Evolutionary conservation across 2,113 vertebrate species (phyloP).

Genomic region (Blennius ocellaris): DNA sequence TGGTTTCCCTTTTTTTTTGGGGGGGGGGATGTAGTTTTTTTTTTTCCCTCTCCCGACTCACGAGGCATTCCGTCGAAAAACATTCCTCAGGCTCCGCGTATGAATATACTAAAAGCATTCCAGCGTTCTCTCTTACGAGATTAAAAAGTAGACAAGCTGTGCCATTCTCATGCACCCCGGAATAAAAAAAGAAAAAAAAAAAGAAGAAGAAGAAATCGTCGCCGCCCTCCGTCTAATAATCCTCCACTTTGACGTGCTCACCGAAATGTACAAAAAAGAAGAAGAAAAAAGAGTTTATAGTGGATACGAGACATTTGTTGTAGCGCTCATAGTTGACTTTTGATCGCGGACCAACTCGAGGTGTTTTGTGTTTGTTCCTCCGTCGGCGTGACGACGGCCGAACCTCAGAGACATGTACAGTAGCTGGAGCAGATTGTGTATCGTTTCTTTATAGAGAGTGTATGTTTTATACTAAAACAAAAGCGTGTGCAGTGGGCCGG

Average conservation of each 20-base stretch:
- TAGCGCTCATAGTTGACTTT: constrained; percentile 81
- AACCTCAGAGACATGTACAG: too few relatives aligned
- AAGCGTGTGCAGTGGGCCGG: constrained; percentile 81
- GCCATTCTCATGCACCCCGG: constrained; percentile 74
- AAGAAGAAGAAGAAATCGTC: too few relatives aligned
- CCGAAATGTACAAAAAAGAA: constrained; percentile 84
- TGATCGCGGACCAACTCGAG: constrained; percentile 66
- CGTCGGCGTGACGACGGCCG: constrained; percentile 35
- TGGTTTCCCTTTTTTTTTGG: constrained; percentile 28
- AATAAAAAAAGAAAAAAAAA: too few relatives aligned
- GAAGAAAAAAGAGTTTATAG: constrained; percentile 55
- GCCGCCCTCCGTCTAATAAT: constrained; percentile 43
- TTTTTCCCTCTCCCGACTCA: constrained; percentile 45
- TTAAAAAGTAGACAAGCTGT: constrained; percentile 70
- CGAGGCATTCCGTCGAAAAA: constrained; percentile 70
- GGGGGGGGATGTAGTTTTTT: too few relatives aligned
- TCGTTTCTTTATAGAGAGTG: constrained; percentile 90
- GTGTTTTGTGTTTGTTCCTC: constrained; percentile 32
- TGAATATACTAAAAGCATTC: constrained; percentile 59
- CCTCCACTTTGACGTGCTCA: constrained; percentile 60
- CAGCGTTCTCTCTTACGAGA: constrained; percentile 58
- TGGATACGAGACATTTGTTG: constrained; percentile 76
- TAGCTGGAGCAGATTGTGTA: constrained; percentile 88
- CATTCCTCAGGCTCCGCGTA: constrained; percentile 67
- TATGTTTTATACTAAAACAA: constrained; percentile 89